Evolutionary conservation across 2,888 invertebrate genomes (phyloP).

Genomic region (Elegia similella): DNA sequence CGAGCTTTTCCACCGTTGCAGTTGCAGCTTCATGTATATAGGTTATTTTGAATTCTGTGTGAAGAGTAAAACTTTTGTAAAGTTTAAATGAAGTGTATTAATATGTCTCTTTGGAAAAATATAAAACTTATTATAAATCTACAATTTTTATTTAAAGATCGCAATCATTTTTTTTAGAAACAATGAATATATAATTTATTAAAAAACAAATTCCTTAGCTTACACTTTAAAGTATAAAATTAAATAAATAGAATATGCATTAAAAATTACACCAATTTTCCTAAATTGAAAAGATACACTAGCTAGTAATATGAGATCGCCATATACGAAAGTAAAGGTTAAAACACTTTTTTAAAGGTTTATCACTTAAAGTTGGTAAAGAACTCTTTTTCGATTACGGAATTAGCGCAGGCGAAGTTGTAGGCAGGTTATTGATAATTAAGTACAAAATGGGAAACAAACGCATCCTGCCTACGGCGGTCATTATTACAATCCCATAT

Average conservation of each 20-base stretch:
- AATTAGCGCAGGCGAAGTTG: background rate
- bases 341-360: too few relatives aligned
- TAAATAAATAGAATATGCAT: too few relatives aligned
- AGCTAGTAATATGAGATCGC: too few relatives aligned
- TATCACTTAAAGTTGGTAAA: background rate
- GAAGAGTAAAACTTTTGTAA: background rate
- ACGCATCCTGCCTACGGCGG: background rate
- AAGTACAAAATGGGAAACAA: background rate
- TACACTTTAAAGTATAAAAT: too few relatives aligned
- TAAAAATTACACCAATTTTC: too few relatives aligned
- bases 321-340: too few relatives aligned
- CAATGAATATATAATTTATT: too few relatives aligned
- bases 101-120: background rate
- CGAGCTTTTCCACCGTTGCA: constrained; percentile 60
- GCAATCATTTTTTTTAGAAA: too few relatives aligned
- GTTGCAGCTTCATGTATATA: constrained; percentile 30
- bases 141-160: too few relatives aligned
- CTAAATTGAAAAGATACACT: too few relatives aligned
- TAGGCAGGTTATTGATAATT: background rate
- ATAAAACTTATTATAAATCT: background rate
- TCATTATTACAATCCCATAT: background rate
- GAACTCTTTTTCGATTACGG: background rate
- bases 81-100: background rate
- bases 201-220: too few relatives aligned
- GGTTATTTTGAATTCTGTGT: background rate